phyloP scores from a whole-genome alignment of 1,140 invertebrate species.

The Anadara kagoshimensis region DNA sequence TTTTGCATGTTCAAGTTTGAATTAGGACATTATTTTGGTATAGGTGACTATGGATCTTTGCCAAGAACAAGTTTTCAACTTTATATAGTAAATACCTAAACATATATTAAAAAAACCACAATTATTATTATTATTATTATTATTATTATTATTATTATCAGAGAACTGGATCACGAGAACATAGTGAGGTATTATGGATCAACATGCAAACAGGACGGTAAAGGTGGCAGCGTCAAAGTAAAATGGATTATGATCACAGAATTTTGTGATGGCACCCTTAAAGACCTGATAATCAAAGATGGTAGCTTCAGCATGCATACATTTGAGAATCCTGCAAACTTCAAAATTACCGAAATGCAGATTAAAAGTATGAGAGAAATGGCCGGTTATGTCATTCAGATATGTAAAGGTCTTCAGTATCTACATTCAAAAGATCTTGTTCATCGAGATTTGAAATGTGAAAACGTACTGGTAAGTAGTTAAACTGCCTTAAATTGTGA shows the following conservation, averaged over 20 bases:
- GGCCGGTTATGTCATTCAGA: slow-evolving; percentile 44
- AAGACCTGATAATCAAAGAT: slow-evolving; percentile 14
- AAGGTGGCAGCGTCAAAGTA: slow-evolving; percentile 5
- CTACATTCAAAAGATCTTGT: slow-evolving; percentile 58
- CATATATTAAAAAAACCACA: no score
- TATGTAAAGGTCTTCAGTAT: slow-evolving; percentile 53
- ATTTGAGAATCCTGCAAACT: slow-evolving; percentile 33
- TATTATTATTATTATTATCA: no score
- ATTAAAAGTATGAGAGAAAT: slow-evolving; percentile 50
- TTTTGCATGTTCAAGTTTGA: no score
- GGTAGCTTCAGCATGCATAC: slow-evolving; percentile 15
- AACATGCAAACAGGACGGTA: slow-evolving; percentile 28
- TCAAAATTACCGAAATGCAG: slow-evolving; percentile 24
- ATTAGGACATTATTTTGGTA: no score
- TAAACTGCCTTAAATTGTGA: no score
- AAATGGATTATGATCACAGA: slow-evolving; percentile 58
- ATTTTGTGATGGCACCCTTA: slow-evolving; percentile 50
- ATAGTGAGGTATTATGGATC: slow-evolving; percentile 55
- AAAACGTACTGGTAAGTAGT: slow-evolving; percentile 62
- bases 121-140: no score
- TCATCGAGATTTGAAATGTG: slow-evolving; percentile 64
- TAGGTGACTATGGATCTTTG: no score
- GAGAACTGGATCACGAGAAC: slow-evolving; percentile 43
- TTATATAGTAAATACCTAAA: no score
- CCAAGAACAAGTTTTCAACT: no score